These are phyloP conservation scores for Corydoras sp. DNA, from an alignment of 2,113 vertebrate species.

Conservation along the genomic window DNA sequence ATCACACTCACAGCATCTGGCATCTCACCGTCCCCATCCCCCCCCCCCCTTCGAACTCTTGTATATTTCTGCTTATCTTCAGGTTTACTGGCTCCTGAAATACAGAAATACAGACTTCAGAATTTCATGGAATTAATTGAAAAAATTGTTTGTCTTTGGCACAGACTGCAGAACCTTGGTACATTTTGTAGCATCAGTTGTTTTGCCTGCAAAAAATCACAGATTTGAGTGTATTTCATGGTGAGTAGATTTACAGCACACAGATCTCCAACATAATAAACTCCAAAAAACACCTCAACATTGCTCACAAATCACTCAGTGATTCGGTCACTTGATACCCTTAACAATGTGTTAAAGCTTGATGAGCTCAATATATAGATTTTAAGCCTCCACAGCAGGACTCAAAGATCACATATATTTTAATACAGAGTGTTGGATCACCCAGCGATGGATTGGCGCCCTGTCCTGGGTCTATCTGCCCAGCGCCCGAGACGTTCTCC, in stretches of 20 bases:
- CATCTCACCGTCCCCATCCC: not conserved
- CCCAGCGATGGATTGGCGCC: too few species aligned
- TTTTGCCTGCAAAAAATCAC: too few species aligned
- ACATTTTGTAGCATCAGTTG: too few species aligned
- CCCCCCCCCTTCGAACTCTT: not conserved
- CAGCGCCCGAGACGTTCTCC: too few species aligned
- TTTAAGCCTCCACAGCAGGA: too few species aligned
- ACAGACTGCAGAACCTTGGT: not conserved
- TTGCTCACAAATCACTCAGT: not conserved
- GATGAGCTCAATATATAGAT: too few species aligned
- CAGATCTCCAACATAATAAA: not conserved
- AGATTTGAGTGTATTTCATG: not conserved
- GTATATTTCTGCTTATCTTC: not conserved
- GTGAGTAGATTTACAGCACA: not conserved
- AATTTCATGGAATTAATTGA: not conserved
- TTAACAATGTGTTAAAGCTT: too few species aligned
- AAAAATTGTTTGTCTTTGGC: not conserved
- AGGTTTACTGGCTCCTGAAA: not conserved
- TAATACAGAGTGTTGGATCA: too few species aligned
- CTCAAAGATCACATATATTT: not conserved
- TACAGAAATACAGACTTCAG: not conserved
- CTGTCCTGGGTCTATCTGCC: too few species aligned
- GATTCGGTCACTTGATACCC: too few species aligned
- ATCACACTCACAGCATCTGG: slow-evolving; percentile 44
- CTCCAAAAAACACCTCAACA: not conserved